Base-by-base conservation (phyloP, 2,797 vertebrate genomes). In the Halcyon leucocephala region DNA sequence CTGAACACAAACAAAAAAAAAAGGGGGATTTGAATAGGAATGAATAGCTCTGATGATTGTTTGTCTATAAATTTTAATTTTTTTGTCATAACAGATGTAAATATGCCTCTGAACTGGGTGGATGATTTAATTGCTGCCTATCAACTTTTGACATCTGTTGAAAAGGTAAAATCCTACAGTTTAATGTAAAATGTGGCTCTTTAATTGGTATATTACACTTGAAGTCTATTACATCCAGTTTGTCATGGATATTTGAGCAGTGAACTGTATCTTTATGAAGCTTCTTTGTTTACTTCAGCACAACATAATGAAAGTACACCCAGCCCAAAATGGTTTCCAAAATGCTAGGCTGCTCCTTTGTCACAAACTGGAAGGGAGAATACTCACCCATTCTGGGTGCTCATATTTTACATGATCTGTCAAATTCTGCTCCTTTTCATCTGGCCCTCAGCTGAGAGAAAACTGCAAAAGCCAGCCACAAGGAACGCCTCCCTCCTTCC, bases 351-450 rank as follows among this genome's bases (percentile, higher is more conserved):
- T 89, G 20, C 37, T 87, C 16, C 49, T 58, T 48, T 24, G 24
- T 20, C 72, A 37, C 35, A 48, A 39, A 26, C n/a, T 12, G 0
- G 7, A 29, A 64, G 21, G 29, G 20, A 69, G 7, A 46, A 48
- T 0, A 41, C 0, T 0, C 24, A 62, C 8, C 15, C 10, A 1
- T 28, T 31, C 58, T 14, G 6, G 5, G 3, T 41, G 69, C 58
- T 81, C 62, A 46, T 28, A 15, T 71, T 71, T 61, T 46, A 67
- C 9, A 4, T 4, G 6, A 60, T n/a, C 62, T 55, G 31, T 17
- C 33, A 20, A 62, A 87, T 65, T 64, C 15, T 29, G 3, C 11
- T 33, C 39, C 6, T 71, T 93, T 81, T 39, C 58, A 20, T 51
- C 51, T 46, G 18, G 7, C 52, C 20, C 25, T 82, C 58, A 72